Percentiles rank a stretch among this genome's conserved stretches.
phyloP scores from a whole-genome alignment of 1,140 invertebrate genomes.

The Calephelis virginiensis region DNA sequence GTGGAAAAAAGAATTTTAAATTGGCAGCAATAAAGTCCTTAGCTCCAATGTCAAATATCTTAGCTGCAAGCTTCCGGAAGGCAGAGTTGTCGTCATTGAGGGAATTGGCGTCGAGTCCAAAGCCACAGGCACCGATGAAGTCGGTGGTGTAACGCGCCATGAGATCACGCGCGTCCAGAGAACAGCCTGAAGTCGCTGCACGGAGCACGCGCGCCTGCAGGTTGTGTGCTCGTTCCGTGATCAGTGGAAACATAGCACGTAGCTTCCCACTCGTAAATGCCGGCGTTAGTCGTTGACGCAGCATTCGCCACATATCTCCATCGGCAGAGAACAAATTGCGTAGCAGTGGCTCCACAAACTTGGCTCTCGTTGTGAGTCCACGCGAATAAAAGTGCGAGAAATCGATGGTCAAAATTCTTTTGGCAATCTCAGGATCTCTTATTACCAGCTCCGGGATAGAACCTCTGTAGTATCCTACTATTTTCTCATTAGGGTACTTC shows the following conservation, averaged over 20 bases:
- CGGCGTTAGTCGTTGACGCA: conserved; percentile 31
- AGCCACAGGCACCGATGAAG: background rate
- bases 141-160: conserved; percentile 67
- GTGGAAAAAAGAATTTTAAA: conserved; percentile 41
- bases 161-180: conserved; percentile 56
- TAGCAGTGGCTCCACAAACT: conserved; percentile 57
- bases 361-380: conserved; percentile 31
- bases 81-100: conserved; percentile 42
- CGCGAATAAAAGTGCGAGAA: conserved; percentile 75
- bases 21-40: conserved; percentile 26
- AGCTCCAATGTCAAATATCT: conserved; percentile 40
- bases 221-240: conserved; percentile 80
- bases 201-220: conserved; percentile 48
- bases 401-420: conserved; percentile 78
- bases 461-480: conserved; percentile 44
- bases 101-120: conserved; percentile 28
- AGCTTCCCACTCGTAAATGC: conserved; percentile 32
- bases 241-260: conserved; percentile 34
- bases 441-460: conserved; percentile 72
- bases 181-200: conserved; percentile 18
- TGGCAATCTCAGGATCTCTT: conserved; percentile 78
- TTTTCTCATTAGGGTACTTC: conserved; percentile 39
- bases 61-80: conserved; percentile 44
- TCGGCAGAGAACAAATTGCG: conserved; percentile 47
- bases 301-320: conserved; percentile 73